These are phyloP conservation scores for Tychaedon coryphoeus DNA, from an alignment of 2,113 vertebrate species.

Conservation along the genomic window DNA sequence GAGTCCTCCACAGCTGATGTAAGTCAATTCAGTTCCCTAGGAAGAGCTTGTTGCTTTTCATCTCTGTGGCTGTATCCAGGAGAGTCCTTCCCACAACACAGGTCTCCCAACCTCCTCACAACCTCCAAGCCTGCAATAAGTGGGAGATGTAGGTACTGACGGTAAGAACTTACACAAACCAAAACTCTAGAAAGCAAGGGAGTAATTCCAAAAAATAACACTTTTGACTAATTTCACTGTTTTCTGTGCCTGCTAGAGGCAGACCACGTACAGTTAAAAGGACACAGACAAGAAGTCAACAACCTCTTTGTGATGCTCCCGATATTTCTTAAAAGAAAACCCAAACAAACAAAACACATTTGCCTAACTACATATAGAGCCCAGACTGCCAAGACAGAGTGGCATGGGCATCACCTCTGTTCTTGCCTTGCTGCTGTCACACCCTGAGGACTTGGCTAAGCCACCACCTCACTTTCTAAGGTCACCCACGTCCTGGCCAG, in stretches of 20 bases:
- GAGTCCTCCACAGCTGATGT: background rate
- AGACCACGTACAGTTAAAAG: background rate
- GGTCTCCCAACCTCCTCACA: background rate
- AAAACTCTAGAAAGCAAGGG: background rate
- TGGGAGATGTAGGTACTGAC: background rate
- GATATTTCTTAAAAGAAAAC: background rate
- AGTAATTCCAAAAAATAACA: background rate
- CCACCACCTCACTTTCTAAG: background rate
- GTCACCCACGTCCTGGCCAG: background rate
- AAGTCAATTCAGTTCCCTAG: background rate
- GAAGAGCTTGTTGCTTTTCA: background rate
- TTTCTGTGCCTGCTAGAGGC: background rate
- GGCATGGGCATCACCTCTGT: background rate
- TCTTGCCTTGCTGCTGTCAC: background rate
- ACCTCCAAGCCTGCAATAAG: accelerated
- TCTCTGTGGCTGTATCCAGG: background rate
- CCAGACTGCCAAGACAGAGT: accelerated
- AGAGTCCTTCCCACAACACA: background rate
- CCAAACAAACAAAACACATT: background rate
- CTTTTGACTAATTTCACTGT: background rate
- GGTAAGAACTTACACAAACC: background rate
- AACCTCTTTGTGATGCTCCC: background rate
- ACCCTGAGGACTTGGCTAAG: background rate
- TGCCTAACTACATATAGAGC: background rate
- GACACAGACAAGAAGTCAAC: background rate